Evolutionary conservation across 2,113 vertebrate genomes (phyloP).

Genomic region (Dasyurus viverrinus): DNA sequence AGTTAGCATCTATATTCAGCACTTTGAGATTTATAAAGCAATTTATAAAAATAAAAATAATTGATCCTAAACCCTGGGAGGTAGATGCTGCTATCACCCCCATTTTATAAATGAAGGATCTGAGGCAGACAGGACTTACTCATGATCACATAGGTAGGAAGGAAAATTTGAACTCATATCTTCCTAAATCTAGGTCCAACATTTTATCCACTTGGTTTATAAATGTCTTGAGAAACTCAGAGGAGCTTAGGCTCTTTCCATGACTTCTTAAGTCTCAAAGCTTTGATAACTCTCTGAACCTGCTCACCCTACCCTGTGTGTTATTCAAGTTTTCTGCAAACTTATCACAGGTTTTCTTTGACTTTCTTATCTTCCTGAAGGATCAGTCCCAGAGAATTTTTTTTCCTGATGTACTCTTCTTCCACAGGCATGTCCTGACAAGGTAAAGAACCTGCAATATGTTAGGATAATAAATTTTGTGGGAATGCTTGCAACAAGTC

Average conservation of each 20-base stretch:
- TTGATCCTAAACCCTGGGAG: not conserved
- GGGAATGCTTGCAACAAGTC: not conserved
- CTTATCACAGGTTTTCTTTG: not conserved
- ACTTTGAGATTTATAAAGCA: not conserved
- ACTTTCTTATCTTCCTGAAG: not conserved
- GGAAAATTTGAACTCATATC: not conserved
- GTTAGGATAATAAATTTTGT: not conserved
- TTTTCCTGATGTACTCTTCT: not conserved
- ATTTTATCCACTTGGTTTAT: not conserved
- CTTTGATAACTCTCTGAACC: not conserved
- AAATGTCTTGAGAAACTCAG: not conserved
- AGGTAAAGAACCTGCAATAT: not conserved
- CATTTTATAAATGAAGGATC: not conserved
- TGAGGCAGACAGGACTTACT: not conserved
- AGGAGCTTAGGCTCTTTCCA: not conserved
- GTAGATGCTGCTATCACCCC: not conserved
- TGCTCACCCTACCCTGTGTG: not conserved
- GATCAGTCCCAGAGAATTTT: not conserved
- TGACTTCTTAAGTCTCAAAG: not conserved
- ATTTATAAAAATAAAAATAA: not conserved
- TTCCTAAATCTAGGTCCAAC: not conserved
- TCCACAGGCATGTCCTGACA: not conserved
- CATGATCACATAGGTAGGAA: not conserved
- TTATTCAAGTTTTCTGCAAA: not conserved
- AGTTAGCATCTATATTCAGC: not conserved